Percentiles rank a stretch among this genome's conserved stretches.
phyloP scores from a whole-genome alignment of 2,113 vertebrate species.

The Mormyrus iriodes region DNA sequence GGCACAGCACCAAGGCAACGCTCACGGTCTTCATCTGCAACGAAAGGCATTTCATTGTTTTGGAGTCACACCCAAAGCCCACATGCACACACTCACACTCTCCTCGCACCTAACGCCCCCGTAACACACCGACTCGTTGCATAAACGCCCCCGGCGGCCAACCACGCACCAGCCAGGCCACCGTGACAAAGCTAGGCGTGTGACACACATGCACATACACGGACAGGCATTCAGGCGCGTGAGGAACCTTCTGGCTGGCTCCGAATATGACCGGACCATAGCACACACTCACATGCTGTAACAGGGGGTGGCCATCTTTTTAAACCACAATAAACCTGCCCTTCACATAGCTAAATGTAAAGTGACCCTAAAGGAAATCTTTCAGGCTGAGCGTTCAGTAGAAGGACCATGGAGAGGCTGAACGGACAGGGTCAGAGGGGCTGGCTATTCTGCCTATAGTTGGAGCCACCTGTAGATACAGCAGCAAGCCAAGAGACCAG shows the following conservation, averaged over 20 bases:
- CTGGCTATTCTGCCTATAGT: not conserved
- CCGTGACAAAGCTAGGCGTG: not conserved
- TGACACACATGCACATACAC: not conserved
- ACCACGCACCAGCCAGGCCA: constrained; percentile 4
- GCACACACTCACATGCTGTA: not conserved
- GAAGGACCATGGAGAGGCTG: not conserved
- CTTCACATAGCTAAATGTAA: not conserved
- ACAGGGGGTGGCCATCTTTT: not conserved
- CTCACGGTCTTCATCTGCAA: constrained; percentile 98
- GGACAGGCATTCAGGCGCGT: not conserved
- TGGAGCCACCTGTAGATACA: too few species aligned
- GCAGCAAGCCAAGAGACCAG: not conserved
- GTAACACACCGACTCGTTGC: not conserved
- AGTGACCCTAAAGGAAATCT: not conserved
- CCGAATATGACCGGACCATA: not conserved
- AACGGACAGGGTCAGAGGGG: not conserved
- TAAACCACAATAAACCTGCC: not conserved
- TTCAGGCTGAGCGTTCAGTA: not conserved
- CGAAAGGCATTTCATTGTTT: not conserved
- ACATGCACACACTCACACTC: not conserved
- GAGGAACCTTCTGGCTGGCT: not conserved
- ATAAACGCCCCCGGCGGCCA: not conserved
- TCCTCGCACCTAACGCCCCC: constrained; percentile 7
- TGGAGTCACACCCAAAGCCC: not conserved
- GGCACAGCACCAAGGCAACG: constrained; percentile 90